Evolutionary conservation across 23 tunicate species (phyloP), one percentile per base, ranked within the genome.

Genomic region (Clavelina lepadiformis): DNA sequence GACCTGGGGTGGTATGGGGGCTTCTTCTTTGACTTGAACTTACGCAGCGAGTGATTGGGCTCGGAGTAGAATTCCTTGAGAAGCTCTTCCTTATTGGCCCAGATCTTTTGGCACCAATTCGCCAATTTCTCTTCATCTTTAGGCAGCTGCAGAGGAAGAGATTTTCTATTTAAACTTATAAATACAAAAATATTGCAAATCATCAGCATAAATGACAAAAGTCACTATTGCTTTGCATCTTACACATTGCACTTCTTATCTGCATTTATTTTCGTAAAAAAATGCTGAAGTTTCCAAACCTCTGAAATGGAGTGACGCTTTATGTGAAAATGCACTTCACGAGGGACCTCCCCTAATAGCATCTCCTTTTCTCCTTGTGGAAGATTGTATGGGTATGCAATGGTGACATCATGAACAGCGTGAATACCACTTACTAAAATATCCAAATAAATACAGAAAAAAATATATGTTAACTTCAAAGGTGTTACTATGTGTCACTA

Each of bases 371-470:
- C 99, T 24, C 71, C 72, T 55, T 67, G 75, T 2, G 81, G 62
- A 30, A 93, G 37, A 24, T 86, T 65, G 58, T 75, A 58, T 0
- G 99, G 94, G 49, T 85, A 93, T 15, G 80, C 99, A 8, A 93
- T 83, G 2, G 99, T 93, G 38, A 93, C 82, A 61, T 93, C 99
- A 68, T 93, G 88, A 35, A 93, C 87, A 2, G 94, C 86, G 21
- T 93, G 83, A 11, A 93, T 86, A 26, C 83, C 98, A 0, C 86
- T 58, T 7, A 79, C 98, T 86, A n/a, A n/a, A n/a, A n/a, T n/a
- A n/a, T n/a, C n/a, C n/a, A n/a, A n/a, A n/a, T n/a, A n/a, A n/a
- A n/a, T n/a, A n/a, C n/a, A n/a, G n/a, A n/a, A n/a, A n/a, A n/a
- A n/a, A n/a, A n/a, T n/a, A n/a, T n/a, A n/a, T n/a, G n/a, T n/a